phyloP scores from a whole-genome alignment of 2,113 vertebrate genomes.

The Microtus pennsylvanicus region DNA sequence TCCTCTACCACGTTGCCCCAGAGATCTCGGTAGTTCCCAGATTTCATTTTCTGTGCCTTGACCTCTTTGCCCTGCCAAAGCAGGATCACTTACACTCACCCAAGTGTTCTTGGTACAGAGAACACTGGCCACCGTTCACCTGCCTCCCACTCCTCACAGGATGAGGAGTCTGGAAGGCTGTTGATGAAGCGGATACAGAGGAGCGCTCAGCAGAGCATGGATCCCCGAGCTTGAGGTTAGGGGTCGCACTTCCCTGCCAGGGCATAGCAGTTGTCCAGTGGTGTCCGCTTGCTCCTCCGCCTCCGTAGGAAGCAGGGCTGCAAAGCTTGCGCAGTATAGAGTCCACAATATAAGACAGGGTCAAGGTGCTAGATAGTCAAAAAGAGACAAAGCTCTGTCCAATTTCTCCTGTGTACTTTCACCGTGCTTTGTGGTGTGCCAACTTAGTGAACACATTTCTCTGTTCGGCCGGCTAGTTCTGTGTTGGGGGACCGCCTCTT shows the following conservation, averaged over 20 bases:
- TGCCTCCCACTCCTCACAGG: not conserved
- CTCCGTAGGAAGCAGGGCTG: not conserved
- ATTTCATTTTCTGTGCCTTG: not conserved
- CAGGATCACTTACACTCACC: not conserved
- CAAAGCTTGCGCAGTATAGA: not conserved
- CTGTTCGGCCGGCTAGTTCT: not conserved
- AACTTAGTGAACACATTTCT: not conserved
- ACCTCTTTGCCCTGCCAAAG: not conserved
- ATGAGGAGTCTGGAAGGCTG: not conserved
- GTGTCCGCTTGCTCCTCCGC: not conserved
- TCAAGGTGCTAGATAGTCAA: not conserved
- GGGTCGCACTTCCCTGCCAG: not conserved
- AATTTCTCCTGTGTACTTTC: not conserved
- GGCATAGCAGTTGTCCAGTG: not conserved
- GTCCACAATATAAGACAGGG: not conserved
- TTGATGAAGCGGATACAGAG: not conserved
- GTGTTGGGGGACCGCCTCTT: not conserved
- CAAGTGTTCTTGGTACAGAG: not conserved
- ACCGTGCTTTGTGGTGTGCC: not conserved
- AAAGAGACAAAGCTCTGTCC: not conserved
- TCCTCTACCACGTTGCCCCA: not conserved
- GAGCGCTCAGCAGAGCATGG: not conserved
- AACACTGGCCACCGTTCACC: not conserved
- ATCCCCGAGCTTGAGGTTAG: not conserved
- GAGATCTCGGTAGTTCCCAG: not conserved